Conservation (phyloP, 2,888 invertebrate genomes). For the Xanthorhoe spadicearia region DNA sequence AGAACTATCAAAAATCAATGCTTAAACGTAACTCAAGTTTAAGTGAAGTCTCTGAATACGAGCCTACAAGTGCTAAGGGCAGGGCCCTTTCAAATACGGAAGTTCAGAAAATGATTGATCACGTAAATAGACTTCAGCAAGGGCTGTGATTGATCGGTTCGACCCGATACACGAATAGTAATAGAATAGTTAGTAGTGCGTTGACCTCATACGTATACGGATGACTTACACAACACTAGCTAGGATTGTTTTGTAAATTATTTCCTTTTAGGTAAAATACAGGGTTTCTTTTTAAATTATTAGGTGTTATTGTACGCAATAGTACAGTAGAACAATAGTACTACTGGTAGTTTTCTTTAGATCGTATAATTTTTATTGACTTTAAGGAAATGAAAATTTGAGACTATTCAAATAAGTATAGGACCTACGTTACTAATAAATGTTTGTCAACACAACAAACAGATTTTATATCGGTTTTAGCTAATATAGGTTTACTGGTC, state of each 20-base stretch:
- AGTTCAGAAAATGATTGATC: conserved; percentile 55
- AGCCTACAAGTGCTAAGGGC: not conserved
- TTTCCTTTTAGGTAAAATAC: not conserved
- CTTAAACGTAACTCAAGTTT: too few relatives aligned
- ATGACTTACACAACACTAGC: not conserved
- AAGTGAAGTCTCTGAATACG: too few relatives aligned
- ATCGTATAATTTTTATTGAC: too few relatives aligned
- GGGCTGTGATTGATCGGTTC: conserved; percentile 55
- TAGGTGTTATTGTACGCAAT: not conserved
- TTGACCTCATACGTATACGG: conserved; percentile 42
- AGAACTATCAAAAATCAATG: too few relatives aligned
- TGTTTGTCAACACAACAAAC: too few relatives aligned
- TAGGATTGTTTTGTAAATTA: not conserved
- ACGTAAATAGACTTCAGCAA: conserved; percentile 40
- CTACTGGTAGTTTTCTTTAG: too few relatives aligned
- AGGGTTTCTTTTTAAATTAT: not conserved
- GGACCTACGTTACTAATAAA: too few relatives aligned
- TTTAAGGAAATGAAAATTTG: too few relatives aligned
- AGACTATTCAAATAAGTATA: too few relatives aligned
- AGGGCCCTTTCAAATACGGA: not conserved
- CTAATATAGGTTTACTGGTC: too few relatives aligned
- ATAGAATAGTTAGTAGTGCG: conserved; percentile 34
- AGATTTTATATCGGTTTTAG: too few relatives aligned
- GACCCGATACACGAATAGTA: conserved; percentile 8
- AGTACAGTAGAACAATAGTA: too few relatives aligned